Conservation (phyloP, 2,888 invertebrate species). For the Germaria angustata region DNA sequence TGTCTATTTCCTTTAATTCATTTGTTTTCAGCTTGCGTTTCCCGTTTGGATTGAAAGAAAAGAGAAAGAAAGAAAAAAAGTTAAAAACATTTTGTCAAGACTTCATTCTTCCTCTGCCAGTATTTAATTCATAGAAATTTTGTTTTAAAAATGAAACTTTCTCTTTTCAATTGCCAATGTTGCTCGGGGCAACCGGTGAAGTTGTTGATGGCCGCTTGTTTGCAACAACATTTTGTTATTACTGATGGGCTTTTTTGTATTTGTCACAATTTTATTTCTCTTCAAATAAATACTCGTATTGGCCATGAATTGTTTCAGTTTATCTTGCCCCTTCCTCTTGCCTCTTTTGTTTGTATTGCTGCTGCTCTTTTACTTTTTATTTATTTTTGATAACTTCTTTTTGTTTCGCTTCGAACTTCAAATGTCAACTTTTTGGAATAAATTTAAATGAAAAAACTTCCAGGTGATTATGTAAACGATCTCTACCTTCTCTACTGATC, state of each 20-base stretch:
- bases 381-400: neutral
- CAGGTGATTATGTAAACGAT: constrained; percentile 8
- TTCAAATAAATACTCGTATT: constrained; percentile 4
- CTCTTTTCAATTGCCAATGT: constrained; percentile 57
- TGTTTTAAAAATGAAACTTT: constrained; percentile 36
- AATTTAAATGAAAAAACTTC: neutral
- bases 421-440: neutral
- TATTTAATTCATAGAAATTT: constrained; percentile 31
- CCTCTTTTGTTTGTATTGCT: neutral
- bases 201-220: constrained; percentile 11
- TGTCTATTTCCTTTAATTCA: constrained; percentile 20
- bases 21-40: constrained; percentile 1
- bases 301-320: constrained; percentile 2
- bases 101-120: constrained; percentile 11
- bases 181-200: neutral
- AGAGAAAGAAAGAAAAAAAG: neutral
- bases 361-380: no score
- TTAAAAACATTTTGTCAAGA: constrained; percentile 41
- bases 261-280: neutral
- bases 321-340: neutral
- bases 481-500: constrained; percentile 33
- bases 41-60: neutral
- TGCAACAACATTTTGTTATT: constrained; percentile 1
- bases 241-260: constrained; percentile 28
- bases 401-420: neutral